phyloP scores from a whole-genome alignment of 2,113 vertebrate species.

The Oceanites oceanicus region DNA sequence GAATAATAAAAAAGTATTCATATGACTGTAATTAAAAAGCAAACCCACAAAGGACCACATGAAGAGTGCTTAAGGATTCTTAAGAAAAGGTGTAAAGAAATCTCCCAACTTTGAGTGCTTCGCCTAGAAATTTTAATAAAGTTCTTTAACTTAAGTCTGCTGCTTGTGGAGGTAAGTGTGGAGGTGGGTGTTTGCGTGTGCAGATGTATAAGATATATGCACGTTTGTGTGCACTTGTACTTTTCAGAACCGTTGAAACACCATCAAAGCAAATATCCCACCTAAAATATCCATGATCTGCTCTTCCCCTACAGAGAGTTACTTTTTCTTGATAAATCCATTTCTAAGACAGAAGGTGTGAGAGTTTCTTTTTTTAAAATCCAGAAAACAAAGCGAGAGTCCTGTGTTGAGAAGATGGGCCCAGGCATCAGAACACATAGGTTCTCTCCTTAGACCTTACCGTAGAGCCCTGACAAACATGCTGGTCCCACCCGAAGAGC shows the following conservation, averaged over 20 bases:
- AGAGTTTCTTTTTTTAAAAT: neutral
- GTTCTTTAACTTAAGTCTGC: neutral
- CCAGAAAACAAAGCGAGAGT: neutral
- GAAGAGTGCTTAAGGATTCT: neutral
- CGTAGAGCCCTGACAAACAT: neutral
- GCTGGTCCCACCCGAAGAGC: neutral
- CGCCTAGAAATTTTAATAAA: neutral
- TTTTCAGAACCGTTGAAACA: neutral
- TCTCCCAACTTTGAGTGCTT: neutral
- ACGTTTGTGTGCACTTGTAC: neutral
- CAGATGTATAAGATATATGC: neutral
- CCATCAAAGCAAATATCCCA: neutral
- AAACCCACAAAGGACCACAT: neutral
- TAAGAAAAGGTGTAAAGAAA: neutral
- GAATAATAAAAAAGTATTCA: neutral
- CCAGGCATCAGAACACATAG: neutral
- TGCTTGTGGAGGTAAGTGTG: neutral
- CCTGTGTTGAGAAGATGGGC: neutral
- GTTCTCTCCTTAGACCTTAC: neutral
- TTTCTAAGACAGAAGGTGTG: neutral
- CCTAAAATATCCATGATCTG: neutral
- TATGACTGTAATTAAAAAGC: neutral
- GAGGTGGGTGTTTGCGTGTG: neutral
- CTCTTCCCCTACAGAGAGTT: neutral
- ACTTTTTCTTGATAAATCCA: neutral